phyloP scores from a whole-genome alignment of 1,140 invertebrate species.

The Archivesica marissinica region DNA sequence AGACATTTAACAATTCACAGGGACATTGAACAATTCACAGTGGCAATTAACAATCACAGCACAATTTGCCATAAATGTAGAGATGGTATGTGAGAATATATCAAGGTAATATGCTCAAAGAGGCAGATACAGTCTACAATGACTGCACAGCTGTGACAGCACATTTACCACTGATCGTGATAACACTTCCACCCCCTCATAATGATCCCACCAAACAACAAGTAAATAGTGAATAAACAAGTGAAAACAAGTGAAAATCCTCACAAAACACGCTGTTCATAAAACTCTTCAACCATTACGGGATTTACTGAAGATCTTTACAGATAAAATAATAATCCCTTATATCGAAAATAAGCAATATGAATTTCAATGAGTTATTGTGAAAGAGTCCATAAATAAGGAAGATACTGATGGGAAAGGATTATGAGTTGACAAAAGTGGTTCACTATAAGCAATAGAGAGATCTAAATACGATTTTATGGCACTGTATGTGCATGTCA shows the following conservation, averaged over 20 bases:
- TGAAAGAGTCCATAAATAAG: slow-evolving; percentile 1
- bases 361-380: slow-evolving; percentile 52
- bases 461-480: too few relatives aligned
- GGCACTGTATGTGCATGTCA: too few relatives aligned
- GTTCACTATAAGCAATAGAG: too few relatives aligned
- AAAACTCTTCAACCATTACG: slow-evolving; percentile 16
- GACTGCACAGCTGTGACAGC: too few relatives aligned
- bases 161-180: slow-evolving; percentile 5
- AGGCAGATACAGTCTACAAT: too few relatives aligned
- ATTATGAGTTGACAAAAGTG: too few relatives aligned
- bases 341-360: slow-evolving; percentile 39
- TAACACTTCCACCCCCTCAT: slow-evolving; percentile 8
- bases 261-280: slow-evolving; percentile 42
- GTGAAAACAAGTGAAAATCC: slow-evolving; percentile 41
- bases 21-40: too few relatives aligned
- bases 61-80: too few relatives aligned
- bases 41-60: too few relatives aligned
- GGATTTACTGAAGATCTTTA: slow-evolving; percentile 47
- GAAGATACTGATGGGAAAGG: background rate
- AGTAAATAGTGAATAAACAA: slow-evolving; percentile 57
- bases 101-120: too few relatives aligned
- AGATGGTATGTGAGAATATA: too few relatives aligned
- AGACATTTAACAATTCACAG: too few relatives aligned
- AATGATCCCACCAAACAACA: slow-evolving; percentile 18
- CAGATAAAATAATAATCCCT: slow-evolving; percentile 42